These are phyloP conservation scores for Paguma larvata DNA, from an alignment of 2,797 vertebrate species.

Conservation along the genomic window DNA sequence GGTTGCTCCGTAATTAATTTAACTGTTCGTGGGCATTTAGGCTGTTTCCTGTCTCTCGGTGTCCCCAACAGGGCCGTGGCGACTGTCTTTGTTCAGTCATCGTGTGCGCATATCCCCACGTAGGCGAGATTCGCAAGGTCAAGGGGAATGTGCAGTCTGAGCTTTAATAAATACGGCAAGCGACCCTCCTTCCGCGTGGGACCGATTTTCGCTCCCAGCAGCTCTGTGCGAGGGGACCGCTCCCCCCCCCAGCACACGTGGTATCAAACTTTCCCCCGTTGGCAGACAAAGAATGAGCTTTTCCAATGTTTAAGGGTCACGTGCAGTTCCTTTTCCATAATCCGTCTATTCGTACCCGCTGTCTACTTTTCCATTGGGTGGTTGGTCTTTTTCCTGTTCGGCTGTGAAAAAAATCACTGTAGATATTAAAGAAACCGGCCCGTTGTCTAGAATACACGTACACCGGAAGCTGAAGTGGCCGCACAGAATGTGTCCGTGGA, in stretches of 20 bases:
- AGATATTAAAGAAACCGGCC: neutral
- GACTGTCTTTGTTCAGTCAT: neutral
- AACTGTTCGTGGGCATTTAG: neutral
- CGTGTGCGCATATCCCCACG: neutral
- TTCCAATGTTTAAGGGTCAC: neutral
- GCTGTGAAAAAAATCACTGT: neutral
- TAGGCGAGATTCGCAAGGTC: neutral
- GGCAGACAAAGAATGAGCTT: neutral
- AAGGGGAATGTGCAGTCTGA: neutral
- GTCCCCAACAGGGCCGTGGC: neutral
- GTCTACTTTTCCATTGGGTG: neutral
- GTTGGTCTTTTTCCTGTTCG: neutral
- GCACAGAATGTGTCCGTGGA: neutral
- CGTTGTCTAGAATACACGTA: neutral
- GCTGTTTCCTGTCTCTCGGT: neutral
- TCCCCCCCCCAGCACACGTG: too few species aligned
- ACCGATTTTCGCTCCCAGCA: neutral
- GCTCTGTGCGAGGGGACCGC: neutral
- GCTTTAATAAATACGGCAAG: neutral
- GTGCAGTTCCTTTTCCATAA: neutral
- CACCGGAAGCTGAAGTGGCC: neutral
- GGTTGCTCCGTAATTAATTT: neutral
- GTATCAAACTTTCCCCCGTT: neutral
- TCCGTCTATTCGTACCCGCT: neutral
- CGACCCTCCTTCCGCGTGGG: neutral